phyloP scores from a whole-genome alignment of 1,140 invertebrate genomes.

The Pristionchus pacificus region DNA sequence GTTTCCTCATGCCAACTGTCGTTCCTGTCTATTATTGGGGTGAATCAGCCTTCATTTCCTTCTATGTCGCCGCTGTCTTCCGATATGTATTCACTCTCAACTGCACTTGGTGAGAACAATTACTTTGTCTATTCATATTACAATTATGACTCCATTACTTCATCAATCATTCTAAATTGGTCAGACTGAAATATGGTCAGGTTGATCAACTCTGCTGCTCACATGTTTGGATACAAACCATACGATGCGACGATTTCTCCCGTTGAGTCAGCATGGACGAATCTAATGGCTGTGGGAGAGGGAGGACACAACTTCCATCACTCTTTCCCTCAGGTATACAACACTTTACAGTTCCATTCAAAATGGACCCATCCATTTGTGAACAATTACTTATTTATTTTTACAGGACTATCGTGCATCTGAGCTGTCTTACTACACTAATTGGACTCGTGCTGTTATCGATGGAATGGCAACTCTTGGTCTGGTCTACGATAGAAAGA shows the following conservation, averaged over 20 bases:
- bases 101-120: slow-evolving; percentile 77
- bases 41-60: slow-evolving; percentile 74
- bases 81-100: slow-evolving; percentile 82
- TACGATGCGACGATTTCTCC: slow-evolving; percentile 75
- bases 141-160: too few relatives aligned
- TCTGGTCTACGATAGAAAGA: slow-evolving; percentile 80
- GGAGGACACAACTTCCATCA: slow-evolving; percentile 87
- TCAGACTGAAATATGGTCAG: too few relatives aligned
- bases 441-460: slow-evolving; percentile 76
- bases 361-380: too few relatives aligned
- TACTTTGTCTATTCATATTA: neutral
- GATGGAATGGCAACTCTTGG: slow-evolving; percentile 74
- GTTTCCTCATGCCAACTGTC: slow-evolving; percentile 71
- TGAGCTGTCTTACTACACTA: slow-evolving; percentile 73
- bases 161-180: too few relatives aligned
- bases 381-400: too few relatives aligned
- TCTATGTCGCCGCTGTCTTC: slow-evolving; percentile 76
- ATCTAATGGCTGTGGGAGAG: neutral
- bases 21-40: slow-evolving; percentile 79
- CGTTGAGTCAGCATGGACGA: slow-evolving; percentile 56
- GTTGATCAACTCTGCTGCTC: slow-evolving; percentile 62
- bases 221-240: slow-evolving; percentile 72
- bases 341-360: too few relatives aligned
- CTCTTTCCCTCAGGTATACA: slow-evolving; percentile 76
- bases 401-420: slow-evolving; percentile 78